phyloP scores from a whole-genome alignment of 2,888 invertebrate species.

The Andrena flavipes region DNA sequence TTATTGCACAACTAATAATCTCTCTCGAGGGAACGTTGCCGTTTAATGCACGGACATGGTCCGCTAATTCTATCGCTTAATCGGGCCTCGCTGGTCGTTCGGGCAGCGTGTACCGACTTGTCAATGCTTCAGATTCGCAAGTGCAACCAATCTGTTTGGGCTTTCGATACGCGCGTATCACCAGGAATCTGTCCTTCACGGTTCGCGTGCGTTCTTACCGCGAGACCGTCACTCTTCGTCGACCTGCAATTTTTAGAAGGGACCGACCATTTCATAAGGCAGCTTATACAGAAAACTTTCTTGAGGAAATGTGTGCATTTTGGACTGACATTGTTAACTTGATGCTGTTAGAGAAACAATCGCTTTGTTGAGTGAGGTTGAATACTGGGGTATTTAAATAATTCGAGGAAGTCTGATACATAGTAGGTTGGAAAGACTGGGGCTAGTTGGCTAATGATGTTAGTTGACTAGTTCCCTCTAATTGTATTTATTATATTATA shows the following conservation, averaged over 20 bases:
- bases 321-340: too few relatives aligned
- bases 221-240: constrained; percentile 40
- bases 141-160: constrained; percentile 42
- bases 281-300: too few relatives aligned
- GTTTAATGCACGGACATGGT: constrained; percentile 54
- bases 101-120: constrained; percentile 24
- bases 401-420: too few relatives aligned
- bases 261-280: constrained; percentile 6
- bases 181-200: constrained; percentile 66
- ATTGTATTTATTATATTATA: too few relatives aligned
- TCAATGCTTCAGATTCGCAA: constrained; percentile 58
- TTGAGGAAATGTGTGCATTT: too few relatives aligned
- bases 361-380: too few relatives aligned
- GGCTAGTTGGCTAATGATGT: too few relatives aligned
- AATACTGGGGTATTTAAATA: too few relatives aligned
- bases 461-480: too few relatives aligned
- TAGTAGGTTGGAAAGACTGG: too few relatives aligned
- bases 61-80: constrained; percentile 57
- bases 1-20: constrained; percentile 61
- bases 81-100: constrained; percentile 27
- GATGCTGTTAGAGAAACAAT: too few relatives aligned
- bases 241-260: constrained; percentile 6
- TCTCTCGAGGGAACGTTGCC: constrained; percentile 45
- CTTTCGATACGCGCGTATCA: constrained; percentile 40
- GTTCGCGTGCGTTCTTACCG: constrained; percentile 45